Evolutionary conservation across 2,888 invertebrate genomes (phyloP).

Genomic region (Cyaniris semiargus): DNA sequence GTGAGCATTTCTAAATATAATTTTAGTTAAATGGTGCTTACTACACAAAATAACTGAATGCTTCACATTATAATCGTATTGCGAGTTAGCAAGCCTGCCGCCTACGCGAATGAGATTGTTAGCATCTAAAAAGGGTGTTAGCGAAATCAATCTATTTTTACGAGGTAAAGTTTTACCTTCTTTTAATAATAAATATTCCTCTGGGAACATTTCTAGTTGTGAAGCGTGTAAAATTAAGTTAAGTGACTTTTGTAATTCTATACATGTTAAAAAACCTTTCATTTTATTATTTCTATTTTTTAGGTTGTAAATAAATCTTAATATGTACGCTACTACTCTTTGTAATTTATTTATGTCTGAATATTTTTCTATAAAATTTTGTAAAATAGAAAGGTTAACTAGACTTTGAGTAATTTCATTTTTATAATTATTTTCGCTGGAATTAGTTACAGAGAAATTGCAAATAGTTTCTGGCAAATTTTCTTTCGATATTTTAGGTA

Average conservation of each 20-base stretch:
- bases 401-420: no score
- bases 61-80: conserved; percentile 18
- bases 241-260: conserved; percentile 1
- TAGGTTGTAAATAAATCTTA: conserved; percentile 23
- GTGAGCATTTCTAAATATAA: no score
- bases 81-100: neutral
- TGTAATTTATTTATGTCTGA: conserved; percentile 9
- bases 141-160: neutral
- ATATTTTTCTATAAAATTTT: neutral
- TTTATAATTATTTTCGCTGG: no score
- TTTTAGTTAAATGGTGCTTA: neutral
- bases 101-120: conserved; percentile 25
- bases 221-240: neutral
- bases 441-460: no score
- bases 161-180: neutral
- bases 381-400: no score
- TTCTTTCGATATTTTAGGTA: no score
- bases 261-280: neutral
- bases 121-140: neutral
- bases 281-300: neutral
- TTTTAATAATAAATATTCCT: neutral
- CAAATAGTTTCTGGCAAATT: neutral
- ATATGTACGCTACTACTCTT: neutral
- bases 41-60: conserved; percentile 6
- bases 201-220: neutral